Evolutionary conservation across 2,888 invertebrate genomes (phyloP).

Genomic region (Meteorus colon): DNA sequence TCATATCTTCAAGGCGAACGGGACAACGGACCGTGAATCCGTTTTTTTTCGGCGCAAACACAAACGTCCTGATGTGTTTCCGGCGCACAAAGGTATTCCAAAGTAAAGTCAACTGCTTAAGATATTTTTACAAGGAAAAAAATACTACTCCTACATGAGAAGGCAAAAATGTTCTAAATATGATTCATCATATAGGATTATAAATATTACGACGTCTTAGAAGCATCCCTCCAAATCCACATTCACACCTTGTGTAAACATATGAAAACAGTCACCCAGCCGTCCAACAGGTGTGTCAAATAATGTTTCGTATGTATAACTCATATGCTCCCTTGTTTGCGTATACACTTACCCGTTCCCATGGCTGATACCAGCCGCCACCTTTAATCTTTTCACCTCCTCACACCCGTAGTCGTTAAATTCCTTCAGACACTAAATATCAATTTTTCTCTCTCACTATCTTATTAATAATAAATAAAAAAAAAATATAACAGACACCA

Average conservation of each 20-base stretch:
- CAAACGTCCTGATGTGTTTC: slow-evolving; percentile 25
- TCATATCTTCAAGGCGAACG: slow-evolving; percentile 38
- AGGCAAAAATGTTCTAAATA: background rate
- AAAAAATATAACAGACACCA: slow-evolving; percentile 39
- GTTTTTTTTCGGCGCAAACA: slow-evolving; percentile 34
- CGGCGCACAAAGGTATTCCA: slow-evolving; percentile 28
- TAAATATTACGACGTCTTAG: too few species aligned
- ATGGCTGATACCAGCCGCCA: slow-evolving; percentile 67
- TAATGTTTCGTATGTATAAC: background rate
- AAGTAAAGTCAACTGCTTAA: slow-evolving; percentile 29
- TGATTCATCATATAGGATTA: background rate
- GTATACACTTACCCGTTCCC: slow-evolving; percentile 68
- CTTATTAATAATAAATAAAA: slow-evolving; percentile 38
- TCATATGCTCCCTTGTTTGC: slow-evolving; percentile 21
- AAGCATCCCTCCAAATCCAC: slow-evolving; percentile 16
- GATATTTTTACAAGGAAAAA: slow-evolving; percentile 13
- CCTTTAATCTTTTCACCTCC: slow-evolving; percentile 54
- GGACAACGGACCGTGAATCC: slow-evolving; percentile 42
- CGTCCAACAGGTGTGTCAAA: background rate
- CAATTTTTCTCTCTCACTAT: background rate
- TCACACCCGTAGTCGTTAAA: slow-evolving; percentile 57
- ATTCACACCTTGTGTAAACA: background rate
- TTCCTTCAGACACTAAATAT: slow-evolving; percentile 45
- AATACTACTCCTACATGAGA: background rate
- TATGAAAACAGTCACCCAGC: background rate